phyloP scores from a whole-genome alignment of 2,888 invertebrate species.

The Vesta saturnalis region DNA sequence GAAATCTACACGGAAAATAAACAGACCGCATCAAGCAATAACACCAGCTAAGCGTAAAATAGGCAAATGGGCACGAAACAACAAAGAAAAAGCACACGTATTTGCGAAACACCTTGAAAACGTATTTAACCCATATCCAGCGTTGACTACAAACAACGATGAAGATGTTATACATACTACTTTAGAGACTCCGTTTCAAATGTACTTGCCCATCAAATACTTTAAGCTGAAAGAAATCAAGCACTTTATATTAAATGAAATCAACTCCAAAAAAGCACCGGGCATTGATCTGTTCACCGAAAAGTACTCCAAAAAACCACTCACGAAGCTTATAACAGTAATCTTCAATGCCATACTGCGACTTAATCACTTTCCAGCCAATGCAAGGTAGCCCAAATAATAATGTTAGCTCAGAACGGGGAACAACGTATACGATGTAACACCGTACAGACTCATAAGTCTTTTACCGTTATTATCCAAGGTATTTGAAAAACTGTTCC shows the following conservation, averaged over 20 bases:
- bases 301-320: background rate
- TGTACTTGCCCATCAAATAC: background rate
- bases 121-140: too few relatives aligned
- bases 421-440: background rate
- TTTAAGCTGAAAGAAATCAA: too few relatives aligned
- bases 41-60: background rate
- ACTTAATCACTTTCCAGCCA: too few relatives aligned
- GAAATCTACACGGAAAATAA: background rate
- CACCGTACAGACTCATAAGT: constrained; percentile 5
- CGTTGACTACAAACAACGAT: too few relatives aligned
- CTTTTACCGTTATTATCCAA: background rate
- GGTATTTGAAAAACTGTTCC: constrained; percentile 9
- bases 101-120: too few relatives aligned
- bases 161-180: too few relatives aligned
- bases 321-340: too few relatives aligned
- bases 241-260: background rate
- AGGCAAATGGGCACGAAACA: background rate
- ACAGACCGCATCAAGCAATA: background rate
- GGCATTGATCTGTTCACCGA: too few relatives aligned
- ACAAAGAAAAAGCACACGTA: background rate
- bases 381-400: too few relatives aligned
- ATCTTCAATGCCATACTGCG: too few relatives aligned
- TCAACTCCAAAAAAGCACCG: background rate
- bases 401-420: too few relatives aligned
- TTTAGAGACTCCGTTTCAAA: background rate